Base-by-base conservation (phyloP, 2,888 invertebrate genomes). In the Cryptus viduatorius region DNA sequence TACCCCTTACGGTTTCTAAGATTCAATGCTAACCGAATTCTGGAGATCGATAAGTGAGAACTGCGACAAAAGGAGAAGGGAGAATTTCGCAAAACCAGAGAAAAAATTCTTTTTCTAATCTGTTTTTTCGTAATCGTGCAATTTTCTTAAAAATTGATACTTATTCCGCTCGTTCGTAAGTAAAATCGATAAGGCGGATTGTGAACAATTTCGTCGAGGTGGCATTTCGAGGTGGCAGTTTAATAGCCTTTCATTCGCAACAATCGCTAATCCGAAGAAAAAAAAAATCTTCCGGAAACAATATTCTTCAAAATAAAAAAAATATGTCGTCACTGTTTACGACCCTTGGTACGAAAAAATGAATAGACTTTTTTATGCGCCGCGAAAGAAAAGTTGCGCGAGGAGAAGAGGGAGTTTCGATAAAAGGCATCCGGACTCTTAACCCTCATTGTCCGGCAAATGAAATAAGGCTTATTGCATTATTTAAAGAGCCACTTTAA, bases 391-490 rank as follows among this genome's bases (percentile, higher is more conserved):
- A 68, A 69, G 42, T 37, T 69, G 73, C 19, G 24, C 59, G 29
- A 50, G 16, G 71, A 79, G 65, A 64, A 68, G 72, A 61, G 67
- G 42, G 48, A 67, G 81, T 59, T 88, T 89, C 82, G 85, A 85
- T 86, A 82, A 88, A 88, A 89, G 87, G 86, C 81, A 31, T 50
- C 19, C 71, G 59, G 48, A 24, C 42, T 69, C 76, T 76, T 82
- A 71, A 82, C 86, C 69, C 64, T 87, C 89, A 92, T 92, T 92
- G 93, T 93, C 91, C 91, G 87, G 90, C 90, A 92, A 93, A 93
- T 93, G 90, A 92, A 92, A 92, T 93, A 90, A 92, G 89, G 90
- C 89, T 93, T 92, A 93, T 93, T 92, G 92, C 91, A 93, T 93
- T 93, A 93, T 93, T 93, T 93, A 92, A 92, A 92, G 92, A 89